A percentile compares a stretch with the other conserved stretches of the same genome.
Evolutionary conservation across 2,113 vertebrate genomes (phyloP).

Genomic region (Vulpes lagopus): DNA sequence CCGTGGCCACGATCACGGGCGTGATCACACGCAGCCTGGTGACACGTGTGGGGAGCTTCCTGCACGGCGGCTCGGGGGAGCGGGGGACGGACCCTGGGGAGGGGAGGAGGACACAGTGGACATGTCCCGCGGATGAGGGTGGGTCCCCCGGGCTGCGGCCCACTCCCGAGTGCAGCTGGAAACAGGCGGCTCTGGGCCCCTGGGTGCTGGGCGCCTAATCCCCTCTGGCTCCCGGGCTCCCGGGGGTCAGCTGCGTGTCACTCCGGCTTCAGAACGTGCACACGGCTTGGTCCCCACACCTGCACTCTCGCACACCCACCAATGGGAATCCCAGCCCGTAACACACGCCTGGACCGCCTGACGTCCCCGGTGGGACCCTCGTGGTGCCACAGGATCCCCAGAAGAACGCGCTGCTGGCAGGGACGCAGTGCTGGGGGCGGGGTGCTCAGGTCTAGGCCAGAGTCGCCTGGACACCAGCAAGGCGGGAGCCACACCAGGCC

Average conservation of each 20-base stretch:
- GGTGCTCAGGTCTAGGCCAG: no score
- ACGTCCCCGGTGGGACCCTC: not conserved
- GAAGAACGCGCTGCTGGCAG: accelerated
- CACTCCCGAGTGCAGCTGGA: no score
- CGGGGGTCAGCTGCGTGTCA: not conserved
- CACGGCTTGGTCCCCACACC: not conserved
- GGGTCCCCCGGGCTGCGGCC: no score
- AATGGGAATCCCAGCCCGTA: accelerated
- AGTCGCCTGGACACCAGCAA: not conserved
- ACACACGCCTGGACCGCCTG: not conserved
- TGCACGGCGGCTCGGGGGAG: accelerated
- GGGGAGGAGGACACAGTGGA: no score
- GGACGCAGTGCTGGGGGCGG: not conserved
- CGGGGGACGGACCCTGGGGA: no score
- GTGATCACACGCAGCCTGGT: no score
- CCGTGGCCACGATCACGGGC: no score
- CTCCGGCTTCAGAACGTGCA: accelerated
- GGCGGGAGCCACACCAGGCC: no score
- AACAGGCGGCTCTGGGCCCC: no score
- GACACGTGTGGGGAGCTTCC: no score
- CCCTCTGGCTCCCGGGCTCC: not conserved
- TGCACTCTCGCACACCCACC: no score
- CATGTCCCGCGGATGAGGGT: accelerated
- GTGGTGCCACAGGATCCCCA: not conserved
- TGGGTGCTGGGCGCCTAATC: no score